These are phyloP conservation scores for Diploscapter pachys DNA, from an alignment of 1,140 invertebrate species.

Conservation along the genomic window DNA sequence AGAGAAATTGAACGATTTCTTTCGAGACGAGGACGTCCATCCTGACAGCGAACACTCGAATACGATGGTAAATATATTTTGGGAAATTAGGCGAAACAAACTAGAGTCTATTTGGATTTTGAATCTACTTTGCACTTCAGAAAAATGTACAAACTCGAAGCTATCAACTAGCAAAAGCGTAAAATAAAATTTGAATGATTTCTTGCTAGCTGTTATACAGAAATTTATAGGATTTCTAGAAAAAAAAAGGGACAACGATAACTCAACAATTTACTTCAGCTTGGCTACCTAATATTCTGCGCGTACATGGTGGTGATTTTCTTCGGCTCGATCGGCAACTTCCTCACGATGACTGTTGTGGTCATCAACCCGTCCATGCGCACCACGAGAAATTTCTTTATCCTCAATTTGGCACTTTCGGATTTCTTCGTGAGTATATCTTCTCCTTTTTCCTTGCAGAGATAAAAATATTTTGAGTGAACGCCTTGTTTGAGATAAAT, in stretches of 20 bases:
- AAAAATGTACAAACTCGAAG: too few relatives aligned
- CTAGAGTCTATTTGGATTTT: too few relatives aligned
- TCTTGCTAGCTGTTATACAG: neutral
- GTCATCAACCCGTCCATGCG: constrained; percentile 52
- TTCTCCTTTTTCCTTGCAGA: neutral
- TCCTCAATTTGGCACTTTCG: constrained; percentile 54
- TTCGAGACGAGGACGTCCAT: constrained; percentile 55
- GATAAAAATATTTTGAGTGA: too few relatives aligned
- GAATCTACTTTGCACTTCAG: too few relatives aligned
- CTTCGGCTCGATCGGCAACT: constrained; percentile 51
- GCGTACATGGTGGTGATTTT: constrained; percentile 49
- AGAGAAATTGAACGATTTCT: constrained; percentile 50
- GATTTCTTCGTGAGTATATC: constrained; percentile 49
- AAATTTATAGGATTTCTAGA: neutral
- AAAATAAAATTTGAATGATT: constrained; percentile 1
- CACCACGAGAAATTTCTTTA: constrained; percentile 58
- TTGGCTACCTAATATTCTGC: constrained; percentile 47
- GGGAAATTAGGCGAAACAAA: too few relatives aligned
- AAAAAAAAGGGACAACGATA: neutral
- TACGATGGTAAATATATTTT: constrained; percentile 37
- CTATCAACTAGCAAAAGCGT: neutral
- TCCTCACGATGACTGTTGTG: constrained; percentile 52
- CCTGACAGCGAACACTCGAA: constrained; percentile 52
- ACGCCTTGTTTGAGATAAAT: too few relatives aligned
- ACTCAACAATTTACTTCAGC: constrained; percentile 28